Percentiles rank a stretch among this genome's conserved stretches.
Evolutionary conservation across 1,140 invertebrate species (phyloP).

Genomic region (Penaeus japonicus): DNA sequence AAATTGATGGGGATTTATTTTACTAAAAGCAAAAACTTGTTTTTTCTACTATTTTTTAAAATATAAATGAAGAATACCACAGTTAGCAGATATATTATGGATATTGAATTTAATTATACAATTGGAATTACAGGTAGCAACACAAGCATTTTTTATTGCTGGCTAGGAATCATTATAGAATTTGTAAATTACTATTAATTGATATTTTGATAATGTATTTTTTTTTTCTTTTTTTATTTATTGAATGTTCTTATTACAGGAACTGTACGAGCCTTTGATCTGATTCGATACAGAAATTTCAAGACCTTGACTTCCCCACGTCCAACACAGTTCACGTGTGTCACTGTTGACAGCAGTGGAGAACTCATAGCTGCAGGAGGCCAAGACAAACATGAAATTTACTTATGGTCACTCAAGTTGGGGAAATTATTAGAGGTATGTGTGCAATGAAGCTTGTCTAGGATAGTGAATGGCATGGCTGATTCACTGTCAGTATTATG

Average conservation of each 20-base stretch:
- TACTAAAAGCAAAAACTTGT: no score
- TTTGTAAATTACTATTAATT: background rate
- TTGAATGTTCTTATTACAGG: constrained; percentile 62
- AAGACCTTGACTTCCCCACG: constrained; percentile 90
- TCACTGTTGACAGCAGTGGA: constrained; percentile 86
- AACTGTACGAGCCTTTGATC: constrained; percentile 93
- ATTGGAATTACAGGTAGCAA: no score
- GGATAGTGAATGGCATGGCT: no score
- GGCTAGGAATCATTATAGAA: no score
- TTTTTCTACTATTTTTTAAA: no score
- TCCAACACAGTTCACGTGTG: constrained; percentile 91
- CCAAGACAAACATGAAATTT: constrained; percentile 93
- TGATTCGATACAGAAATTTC: constrained; percentile 94
- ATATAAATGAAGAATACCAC: no score
- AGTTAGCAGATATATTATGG: no score
- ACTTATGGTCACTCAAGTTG: constrained; percentile 92
- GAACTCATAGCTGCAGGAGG: constrained; percentile 93
- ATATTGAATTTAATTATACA: no score
- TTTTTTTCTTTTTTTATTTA: background rate
- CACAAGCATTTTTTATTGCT: no score
- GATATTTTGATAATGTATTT: background rate
- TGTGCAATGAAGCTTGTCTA: background rate
- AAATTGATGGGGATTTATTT: no score
- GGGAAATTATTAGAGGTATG: constrained; percentile 86
- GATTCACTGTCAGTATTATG: no score